Evolutionary conservation across 2,797 vertebrate species (phyloP).

Genomic region (Thunnus albacares): DNA sequence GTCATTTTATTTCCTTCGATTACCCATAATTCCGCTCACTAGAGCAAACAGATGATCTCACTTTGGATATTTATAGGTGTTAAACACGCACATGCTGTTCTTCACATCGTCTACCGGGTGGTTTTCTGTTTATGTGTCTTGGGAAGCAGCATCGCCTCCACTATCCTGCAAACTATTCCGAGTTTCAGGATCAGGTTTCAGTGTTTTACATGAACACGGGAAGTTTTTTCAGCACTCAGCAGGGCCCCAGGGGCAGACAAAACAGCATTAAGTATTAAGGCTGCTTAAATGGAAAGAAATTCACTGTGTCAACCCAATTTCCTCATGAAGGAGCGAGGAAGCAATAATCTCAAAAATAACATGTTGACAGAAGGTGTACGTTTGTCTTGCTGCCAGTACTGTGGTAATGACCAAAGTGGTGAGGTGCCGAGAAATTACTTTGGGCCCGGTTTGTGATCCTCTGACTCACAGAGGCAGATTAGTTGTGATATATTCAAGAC

Average conservation of each 20-base stretch:
- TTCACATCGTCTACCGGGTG: conserved; percentile 6
- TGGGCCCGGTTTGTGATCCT: conserved; percentile 19
- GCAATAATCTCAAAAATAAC: conserved; percentile 65
- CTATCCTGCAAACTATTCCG: conserved; percentile 36
- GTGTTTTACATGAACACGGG: conserved; percentile 71
- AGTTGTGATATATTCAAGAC: conserved; percentile 44
- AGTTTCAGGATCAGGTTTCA: conserved; percentile 54
- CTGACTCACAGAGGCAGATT: conserved; percentile 33
- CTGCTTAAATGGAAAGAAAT: conserved; percentile 73
- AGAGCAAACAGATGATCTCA: conserved; percentile 30
- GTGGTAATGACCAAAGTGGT: conserved; percentile 22
- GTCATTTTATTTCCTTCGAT: conserved; percentile 37
- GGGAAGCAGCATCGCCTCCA: conserved; percentile 21
- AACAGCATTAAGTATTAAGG: conserved; percentile 82
- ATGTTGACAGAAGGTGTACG: conserved; percentile 54
- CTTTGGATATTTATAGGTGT: conserved; percentile 43
- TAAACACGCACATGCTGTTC: conserved; percentile 19
- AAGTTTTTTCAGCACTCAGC: conserved; percentile 70
- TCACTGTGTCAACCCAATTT: conserved; percentile 77
- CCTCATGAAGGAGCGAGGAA: conserved; percentile 50
- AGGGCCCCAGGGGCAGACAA: conserved; percentile 69
- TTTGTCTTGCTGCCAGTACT: conserved; percentile 12
- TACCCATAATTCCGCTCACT: conserved; percentile 52
- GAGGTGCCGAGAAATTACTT: conserved; percentile 11
- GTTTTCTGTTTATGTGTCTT: conserved; percentile 27